phyloP scores from a whole-genome alignment of 2,888 invertebrate genomes.

The Caenorhabditis afra region DNA sequence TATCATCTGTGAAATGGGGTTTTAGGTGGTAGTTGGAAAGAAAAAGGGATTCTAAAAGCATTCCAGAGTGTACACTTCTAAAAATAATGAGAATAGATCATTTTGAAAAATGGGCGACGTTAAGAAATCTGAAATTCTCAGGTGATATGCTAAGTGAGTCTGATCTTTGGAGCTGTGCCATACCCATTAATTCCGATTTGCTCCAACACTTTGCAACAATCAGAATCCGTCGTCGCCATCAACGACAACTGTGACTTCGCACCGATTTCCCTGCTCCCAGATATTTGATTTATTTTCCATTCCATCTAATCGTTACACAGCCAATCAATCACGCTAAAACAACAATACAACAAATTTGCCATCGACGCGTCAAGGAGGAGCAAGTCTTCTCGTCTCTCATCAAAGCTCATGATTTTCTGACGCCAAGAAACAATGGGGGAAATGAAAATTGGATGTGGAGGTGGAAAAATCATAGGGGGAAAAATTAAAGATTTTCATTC shows the following conservation, averaged over 20 bases:
- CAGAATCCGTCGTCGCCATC: slow-evolving; percentile 27
- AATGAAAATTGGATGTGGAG: no score
- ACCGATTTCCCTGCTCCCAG: slow-evolving; percentile 22
- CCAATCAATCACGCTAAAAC: slow-evolving; percentile 64
- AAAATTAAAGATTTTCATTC: no score
- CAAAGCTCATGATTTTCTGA: slow-evolving; percentile 35
- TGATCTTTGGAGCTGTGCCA: no score
- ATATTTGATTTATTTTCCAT: slow-evolving; percentile 61
- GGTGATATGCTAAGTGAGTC: background rate
- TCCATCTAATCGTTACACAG: slow-evolving; percentile 61
- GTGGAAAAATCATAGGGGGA: no score
- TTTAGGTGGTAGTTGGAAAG: slow-evolving; percentile 8
- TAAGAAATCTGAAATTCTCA: background rate
- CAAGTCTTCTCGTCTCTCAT: slow-evolving; percentile 45
- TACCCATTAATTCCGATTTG: slow-evolving; percentile 6
- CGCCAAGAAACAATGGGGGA: background rate
- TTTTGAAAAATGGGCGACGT: background rate
- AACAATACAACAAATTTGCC: slow-evolving; percentile 66
- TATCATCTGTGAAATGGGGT: slow-evolving; percentile 56
- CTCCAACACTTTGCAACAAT: slow-evolving; percentile 12
- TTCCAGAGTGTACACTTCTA: slow-evolving; percentile 28
- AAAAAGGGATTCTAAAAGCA: slow-evolving; percentile 46
- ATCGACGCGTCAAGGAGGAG: slow-evolving; percentile 47
- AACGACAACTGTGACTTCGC: slow-evolving; percentile 49
- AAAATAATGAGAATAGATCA: no score